Base-by-base conservation (phyloP, 2,888 invertebrate species). In the Parnassius glacialis region DNA sequence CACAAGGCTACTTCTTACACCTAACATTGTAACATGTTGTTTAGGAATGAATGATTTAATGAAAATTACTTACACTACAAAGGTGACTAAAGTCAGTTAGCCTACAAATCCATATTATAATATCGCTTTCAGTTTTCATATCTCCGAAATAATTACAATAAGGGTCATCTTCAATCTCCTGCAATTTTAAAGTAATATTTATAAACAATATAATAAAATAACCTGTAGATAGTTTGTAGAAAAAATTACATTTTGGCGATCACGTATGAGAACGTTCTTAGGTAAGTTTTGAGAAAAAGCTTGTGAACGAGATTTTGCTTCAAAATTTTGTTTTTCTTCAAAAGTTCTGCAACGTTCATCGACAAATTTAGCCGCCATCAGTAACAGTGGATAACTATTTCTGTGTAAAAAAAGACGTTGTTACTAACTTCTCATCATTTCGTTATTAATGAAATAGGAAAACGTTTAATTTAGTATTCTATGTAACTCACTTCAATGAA, bases 81-180 rank as follows among this genome's bases (percentile, higher is more conserved):
- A 70, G 66, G 52, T 65, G 65, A 52, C 67, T 67, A 45, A 45
- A 54, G 0, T 75, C 68, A 25, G 72, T 70, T 52, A 74, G 62
- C 65, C 70, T 73, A 65, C 74, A 79, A 13, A 78, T 67, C 80
- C 80, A 80, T 16, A 80, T 20, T 16, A 80, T 52, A 16, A 78
- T 51, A n/a, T 69, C 55, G 59, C 76, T 74, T 42, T 70, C 65
- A 2, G 69, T 20, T 11, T 65, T 60, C 13, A 34, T 45, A 10
- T n/a, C n/a, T 25, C 9, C 25, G 9, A 48, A 48, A 10, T 13
- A 16, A 13, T 20, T 10, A n/a, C n/a, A 48, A 13, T 13, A 13
- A 13, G 13, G 0, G 13, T 12, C 9, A 48, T 48, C 45, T 45
- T 45, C 2, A n/a, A 57, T n/a, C 10, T 57, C 34, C 58, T 52